phyloP scores from a whole-genome alignment of 2,888 invertebrate species.

The Zygaena filipendulae region DNA sequence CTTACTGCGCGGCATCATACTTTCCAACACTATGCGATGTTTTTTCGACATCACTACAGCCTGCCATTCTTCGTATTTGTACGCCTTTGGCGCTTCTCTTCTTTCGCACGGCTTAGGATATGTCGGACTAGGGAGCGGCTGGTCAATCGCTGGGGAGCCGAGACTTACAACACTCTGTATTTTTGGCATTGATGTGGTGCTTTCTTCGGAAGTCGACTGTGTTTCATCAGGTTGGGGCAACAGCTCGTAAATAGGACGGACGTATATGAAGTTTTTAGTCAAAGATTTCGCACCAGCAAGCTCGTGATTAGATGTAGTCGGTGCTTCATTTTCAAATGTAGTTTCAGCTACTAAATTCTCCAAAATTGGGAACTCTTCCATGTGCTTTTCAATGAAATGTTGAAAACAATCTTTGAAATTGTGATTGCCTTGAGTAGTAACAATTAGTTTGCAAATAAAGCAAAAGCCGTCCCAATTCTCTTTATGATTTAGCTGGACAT shows the following conservation, averaged over 20 bases:
- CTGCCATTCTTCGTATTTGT: slow-evolving; percentile 42
- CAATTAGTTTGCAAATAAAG: slow-evolving; percentile 53
- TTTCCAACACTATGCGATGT: slow-evolving; percentile 45
- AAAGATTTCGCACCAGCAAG: slow-evolving; percentile 14
- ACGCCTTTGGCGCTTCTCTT: slow-evolving; percentile 18
- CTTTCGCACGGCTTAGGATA: slow-evolving; percentile 12
- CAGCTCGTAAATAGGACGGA: slow-evolving; percentile 47
- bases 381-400: slow-evolving; percentile 51
- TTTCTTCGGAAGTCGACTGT: slow-evolving; percentile 11
- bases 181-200: slow-evolving; percentile 29
- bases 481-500: slow-evolving; percentile 43
- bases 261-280: slow-evolving; percentile 33
- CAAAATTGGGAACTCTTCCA: slow-evolving; percentile 43
- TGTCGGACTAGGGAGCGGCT: slow-evolving; percentile 19
- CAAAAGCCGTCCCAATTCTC: slow-evolving; percentile 70
- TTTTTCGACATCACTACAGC: slow-evolving; percentile 40
- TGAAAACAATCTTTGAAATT: slow-evolving; percentile 44
- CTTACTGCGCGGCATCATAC: slow-evolving; percentile 55
- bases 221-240: slow-evolving; percentile 22
- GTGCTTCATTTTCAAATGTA: slow-evolving; percentile 9
- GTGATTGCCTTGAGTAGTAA: slow-evolving; percentile 41
- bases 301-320: neutral
- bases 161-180: slow-evolving; percentile 69
- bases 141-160: slow-evolving; percentile 24
- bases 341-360: slow-evolving; percentile 20